phyloP scores from a whole-genome alignment of 2,888 invertebrate species.

The Lydus trimaculatus region DNA sequence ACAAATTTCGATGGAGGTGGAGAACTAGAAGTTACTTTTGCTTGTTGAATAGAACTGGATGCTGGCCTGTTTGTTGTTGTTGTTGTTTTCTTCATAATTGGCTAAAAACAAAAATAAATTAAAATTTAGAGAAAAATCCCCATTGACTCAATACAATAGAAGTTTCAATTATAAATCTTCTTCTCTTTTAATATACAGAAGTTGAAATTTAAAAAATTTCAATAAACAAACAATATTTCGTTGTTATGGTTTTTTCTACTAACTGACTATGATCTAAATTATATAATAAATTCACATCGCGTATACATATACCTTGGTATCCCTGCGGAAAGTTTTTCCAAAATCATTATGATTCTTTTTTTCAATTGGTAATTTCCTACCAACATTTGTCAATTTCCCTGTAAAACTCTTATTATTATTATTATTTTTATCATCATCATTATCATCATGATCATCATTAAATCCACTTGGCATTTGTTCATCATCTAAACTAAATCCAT shows the following conservation, averaged over 20 bases:
- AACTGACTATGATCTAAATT: too few relatives aligned
- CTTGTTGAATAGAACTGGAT: background rate
- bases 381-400: slow-evolving; percentile 58
- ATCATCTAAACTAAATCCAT: slow-evolving; percentile 57
- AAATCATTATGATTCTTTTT: slow-evolving; percentile 26
- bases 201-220: slow-evolving; percentile 32
- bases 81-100: slow-evolving; percentile 31
- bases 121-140: too few relatives aligned
- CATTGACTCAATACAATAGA: too few relatives aligned
- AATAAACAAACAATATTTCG: background rate
- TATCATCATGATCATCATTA: slow-evolving; percentile 48
- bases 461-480: slow-evolving; percentile 61
- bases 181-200: slow-evolving; percentile 40
- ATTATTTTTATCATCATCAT: slow-evolving; percentile 41
- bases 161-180: slow-evolving; percentile 31
- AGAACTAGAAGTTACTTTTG: slow-evolving; percentile 16
- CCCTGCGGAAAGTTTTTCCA: slow-evolving; percentile 31
- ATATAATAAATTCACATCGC: too few relatives aligned
- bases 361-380: slow-evolving; percentile 58
- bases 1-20: slow-evolving; percentile 4
- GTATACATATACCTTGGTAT: slow-evolving; percentile 37
- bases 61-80: slow-evolving; percentile 15
- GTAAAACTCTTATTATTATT: slow-evolving; percentile 32
- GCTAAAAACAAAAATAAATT: slow-evolving; percentile 27
- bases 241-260: background rate